phyloP scores from a whole-genome alignment of 2,888 invertebrate genomes.

The Macrosiphum euphorbiae region DNA sequence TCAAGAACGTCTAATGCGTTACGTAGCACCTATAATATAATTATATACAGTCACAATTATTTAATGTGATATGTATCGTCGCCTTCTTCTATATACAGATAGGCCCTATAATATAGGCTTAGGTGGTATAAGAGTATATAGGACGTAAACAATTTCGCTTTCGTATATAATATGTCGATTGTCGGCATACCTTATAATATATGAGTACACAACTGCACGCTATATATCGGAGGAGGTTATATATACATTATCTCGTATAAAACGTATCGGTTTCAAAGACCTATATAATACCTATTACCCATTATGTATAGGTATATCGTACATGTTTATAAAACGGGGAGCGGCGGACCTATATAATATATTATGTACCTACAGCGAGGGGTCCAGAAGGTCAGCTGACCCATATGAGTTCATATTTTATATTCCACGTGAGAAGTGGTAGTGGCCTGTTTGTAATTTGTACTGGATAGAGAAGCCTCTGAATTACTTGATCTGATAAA shows the following conservation, averaged over 20 bases:
- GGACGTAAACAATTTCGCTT: neutral
- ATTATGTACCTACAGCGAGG: neutral
- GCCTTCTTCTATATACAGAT: neutral
- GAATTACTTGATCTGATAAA: neutral
- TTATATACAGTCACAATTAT: neutral
- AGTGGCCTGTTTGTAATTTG: neutral
- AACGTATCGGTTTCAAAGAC: neutral
- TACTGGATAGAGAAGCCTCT: neutral
- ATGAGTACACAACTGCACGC: neutral
- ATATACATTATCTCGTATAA: neutral
- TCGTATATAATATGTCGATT: neutral
- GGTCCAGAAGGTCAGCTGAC: slow-evolving; percentile 6
- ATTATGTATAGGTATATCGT: neutral
- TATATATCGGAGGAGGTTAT: neutral
- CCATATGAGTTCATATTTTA: neutral
- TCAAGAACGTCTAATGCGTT: neutral
- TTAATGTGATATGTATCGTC: neutral
- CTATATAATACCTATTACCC: neutral
- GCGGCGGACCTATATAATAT: neutral
- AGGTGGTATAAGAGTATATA: neutral
- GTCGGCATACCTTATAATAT: neutral
- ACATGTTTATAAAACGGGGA: neutral
- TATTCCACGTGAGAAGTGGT: neutral
- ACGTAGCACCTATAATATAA: neutral
- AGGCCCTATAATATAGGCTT: neutral